These are phyloP conservation scores for Dicycla oo DNA, from an alignment of 2,888 invertebrate species.

Conservation along the genomic window DNA sequence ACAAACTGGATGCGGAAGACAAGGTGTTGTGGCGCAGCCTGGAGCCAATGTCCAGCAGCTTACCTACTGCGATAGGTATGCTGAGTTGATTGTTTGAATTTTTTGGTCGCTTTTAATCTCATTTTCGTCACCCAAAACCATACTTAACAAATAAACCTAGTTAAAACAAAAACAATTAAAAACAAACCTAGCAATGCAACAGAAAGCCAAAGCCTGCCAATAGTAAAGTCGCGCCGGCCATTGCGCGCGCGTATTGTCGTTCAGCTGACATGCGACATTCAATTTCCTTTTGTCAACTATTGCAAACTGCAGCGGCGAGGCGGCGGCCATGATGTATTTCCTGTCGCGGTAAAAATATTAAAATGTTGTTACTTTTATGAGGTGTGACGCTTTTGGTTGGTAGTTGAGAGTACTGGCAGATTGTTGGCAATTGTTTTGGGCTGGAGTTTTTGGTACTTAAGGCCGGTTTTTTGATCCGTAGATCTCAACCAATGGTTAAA, in stretches of 20 bases:
- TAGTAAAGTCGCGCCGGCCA: constrained; percentile 44
- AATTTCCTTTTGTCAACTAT: constrained; percentile 75
- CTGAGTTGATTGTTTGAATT: too few relatives aligned
- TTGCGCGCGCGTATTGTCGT: constrained; percentile 46
- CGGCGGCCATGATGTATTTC: constrained; percentile 49
- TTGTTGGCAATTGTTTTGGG: background rate
- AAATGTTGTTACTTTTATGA: constrained; percentile 44
- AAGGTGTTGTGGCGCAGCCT: too few relatives aligned
- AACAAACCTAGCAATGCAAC: constrained; percentile 9
- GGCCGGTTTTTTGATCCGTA: too few relatives aligned
- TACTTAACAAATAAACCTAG: too few relatives aligned
- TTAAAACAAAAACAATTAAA: constrained; percentile 28
- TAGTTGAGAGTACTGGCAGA: constrained; percentile 1
- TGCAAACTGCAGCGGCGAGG: constrained; percentile 45
- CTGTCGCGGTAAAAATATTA: constrained; percentile 52
- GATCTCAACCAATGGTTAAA: too few relatives aligned
- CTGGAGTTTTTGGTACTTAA: background rate
- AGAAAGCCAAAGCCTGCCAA: constrained; percentile 34
- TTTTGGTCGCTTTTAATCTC: too few relatives aligned
- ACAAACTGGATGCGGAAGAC: too few relatives aligned
- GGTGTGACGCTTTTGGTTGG: background rate
- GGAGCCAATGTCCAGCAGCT: too few relatives aligned
- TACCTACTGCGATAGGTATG: too few relatives aligned
- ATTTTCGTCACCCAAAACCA: too few relatives aligned
- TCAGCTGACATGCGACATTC: constrained; percentile 67